Conservation (phyloP, 2,888 invertebrate genomes). For the Pterobdella sp. region DNA sequence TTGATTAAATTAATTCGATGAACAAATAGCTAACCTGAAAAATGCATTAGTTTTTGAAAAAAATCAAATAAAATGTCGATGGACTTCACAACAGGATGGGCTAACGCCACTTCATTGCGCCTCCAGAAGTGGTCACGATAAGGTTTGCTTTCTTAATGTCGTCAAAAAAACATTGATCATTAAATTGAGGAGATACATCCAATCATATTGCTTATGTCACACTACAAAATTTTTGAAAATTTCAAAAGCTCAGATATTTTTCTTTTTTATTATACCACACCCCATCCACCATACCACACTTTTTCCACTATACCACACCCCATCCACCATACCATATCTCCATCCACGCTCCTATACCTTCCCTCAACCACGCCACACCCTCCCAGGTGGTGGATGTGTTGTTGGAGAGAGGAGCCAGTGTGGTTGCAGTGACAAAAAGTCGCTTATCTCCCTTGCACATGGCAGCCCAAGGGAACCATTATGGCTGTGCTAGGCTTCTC, state of each 20-base stretch:
- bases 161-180: no score
- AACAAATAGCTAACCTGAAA: no score
- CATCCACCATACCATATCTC: background rate
- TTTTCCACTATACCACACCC: background rate
- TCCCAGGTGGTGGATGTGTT: slow-evolving; percentile 87
- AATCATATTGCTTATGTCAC: no score
- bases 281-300: background rate
- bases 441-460: slow-evolving; percentile 96
- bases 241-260: background rate
- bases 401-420: slow-evolving; percentile 90
- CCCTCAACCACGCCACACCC: slow-evolving; percentile 73
- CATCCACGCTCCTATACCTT: slow-evolving; percentile 36
- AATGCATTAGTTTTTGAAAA: no score
- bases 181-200: no score
- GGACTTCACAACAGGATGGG: slow-evolving; percentile 34
- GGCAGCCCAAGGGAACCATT: slow-evolving; percentile 98
- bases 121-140: slow-evolving; percentile 84
- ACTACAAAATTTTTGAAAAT: no score
- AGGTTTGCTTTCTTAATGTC: slow-evolving; percentile 44
- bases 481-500: slow-evolving; percentile 86
- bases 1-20: no score
- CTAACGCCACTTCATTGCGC: slow-evolving; percentile 37
- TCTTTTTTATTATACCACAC: background rate
- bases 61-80: no score
- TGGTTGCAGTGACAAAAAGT: slow-evolving; percentile 95